Base-by-base conservation (phyloP, 2,113 vertebrate species). In the Hypomesus transpacificus region DNA sequence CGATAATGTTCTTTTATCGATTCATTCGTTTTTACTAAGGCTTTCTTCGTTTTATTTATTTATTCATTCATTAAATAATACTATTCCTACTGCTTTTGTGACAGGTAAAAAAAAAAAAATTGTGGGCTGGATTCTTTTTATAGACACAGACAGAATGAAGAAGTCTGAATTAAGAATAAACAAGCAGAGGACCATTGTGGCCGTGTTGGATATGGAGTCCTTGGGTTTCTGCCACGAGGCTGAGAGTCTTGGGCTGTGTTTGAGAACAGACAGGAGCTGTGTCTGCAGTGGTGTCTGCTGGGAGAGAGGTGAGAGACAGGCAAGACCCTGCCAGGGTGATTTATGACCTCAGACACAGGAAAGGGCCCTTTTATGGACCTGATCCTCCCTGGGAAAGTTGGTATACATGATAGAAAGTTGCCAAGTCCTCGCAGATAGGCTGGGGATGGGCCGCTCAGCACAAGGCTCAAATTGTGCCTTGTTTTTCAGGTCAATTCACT, bases 381-480 rank as follows among this genome's bases (percentile, higher is more conserved):
- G 76, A 65, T 78, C 46, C 83, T 53, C 77, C 78, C 86, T 91
- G 90, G 87, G 89, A 91, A 90, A 87, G 77, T 87, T 85, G 68
- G 77, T 84, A 72, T 17, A 85, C 76, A 84, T 75, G 80, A 86
- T 79, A 84, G 86, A 89, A 90, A 85, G 85, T 81, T 87, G 84
- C 87, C 86, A 79, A 46, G 77, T 84, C 20, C 31, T 60, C 78
- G 87, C 78, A 83, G 84, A 88, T 66, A 51, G 67, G 59, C 57
- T 52, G 13, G 68, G 69, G 66, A 69, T 61, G 52, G 68, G 72
- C 51, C 59, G 73, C 69, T 68, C 26, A 52, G 73, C 76, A 89
- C 83, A 88, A 86, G 83, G 82, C 80, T 75, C 60, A 78, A 73
- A 85, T 81, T 91, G 89, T 89, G 70, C 64, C 79, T 75, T 76